Percentiles rank a stretch among this genome's conserved stretches.
Conservation (phyloP, 2,797 vertebrate genomes). For the Sebastes goodei region DNA sequence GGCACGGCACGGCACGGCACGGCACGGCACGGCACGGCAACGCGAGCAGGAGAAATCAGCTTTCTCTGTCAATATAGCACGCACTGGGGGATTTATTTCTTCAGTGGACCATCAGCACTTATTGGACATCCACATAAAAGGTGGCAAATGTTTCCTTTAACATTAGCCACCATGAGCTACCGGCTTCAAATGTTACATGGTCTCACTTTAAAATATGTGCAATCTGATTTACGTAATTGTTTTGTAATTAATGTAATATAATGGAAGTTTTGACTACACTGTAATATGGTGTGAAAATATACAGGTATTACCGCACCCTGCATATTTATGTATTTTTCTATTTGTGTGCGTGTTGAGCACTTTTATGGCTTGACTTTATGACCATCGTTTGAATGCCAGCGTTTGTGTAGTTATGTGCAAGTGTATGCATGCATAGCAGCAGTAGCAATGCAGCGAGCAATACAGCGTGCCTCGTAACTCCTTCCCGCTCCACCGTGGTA, state of each 20-base stretch:
- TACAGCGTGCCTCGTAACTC: neutral
- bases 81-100: neutral
- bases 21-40: too few species aligned
- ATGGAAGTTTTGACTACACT: neutral
- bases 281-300: neutral
- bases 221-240: neutral
- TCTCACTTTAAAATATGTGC: neutral
- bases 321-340: neutral
- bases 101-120: neutral
- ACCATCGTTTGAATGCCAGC: neutral
- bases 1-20: too few species aligned
- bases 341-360: neutral
- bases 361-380: conserved; percentile 4
- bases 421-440: neutral
- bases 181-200: neutral
- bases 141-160: neutral
- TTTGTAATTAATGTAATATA: neutral
- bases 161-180: neutral
- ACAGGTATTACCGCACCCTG: neutral
- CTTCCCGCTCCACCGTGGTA: neutral
- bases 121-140: neutral
- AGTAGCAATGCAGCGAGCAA: neutral
- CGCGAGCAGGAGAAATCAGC: neutral
- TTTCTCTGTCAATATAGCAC: neutral
- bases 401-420: neutral